phyloP scores from a whole-genome alignment of 2,888 invertebrate species.

The Drosophila pegasa region DNA sequence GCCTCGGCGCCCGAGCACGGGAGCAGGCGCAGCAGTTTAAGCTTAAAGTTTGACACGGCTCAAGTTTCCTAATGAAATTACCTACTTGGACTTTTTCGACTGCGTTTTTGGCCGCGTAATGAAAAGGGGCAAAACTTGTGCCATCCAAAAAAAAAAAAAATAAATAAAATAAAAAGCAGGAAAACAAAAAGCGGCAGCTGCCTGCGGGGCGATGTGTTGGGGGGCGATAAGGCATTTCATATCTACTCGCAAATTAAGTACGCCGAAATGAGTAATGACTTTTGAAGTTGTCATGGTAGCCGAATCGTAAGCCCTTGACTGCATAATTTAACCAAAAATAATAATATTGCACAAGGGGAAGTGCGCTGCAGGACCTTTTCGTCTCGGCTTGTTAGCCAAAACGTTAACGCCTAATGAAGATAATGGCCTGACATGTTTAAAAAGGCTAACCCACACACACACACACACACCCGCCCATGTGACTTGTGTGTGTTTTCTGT shows the following conservation, averaged over 20 bases:
- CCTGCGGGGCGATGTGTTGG: slow-evolving; percentile 2
- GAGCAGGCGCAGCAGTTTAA: slow-evolving; percentile 49
- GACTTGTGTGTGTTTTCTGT: slow-evolving; percentile 41
- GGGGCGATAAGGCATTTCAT: slow-evolving; percentile 67
- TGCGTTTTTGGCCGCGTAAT: slow-evolving; percentile 45
- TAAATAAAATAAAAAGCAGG: neutral
- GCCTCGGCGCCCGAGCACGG: slow-evolving; percentile 13
- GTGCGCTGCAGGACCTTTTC: slow-evolving; percentile 33
- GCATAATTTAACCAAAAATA: slow-evolving; percentile 47
- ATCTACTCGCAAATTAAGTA: slow-evolving; percentile 75
- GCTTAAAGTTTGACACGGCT: slow-evolving; percentile 80
- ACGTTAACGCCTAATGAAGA: slow-evolving; percentile 76
- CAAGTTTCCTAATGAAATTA: slow-evolving; percentile 82
- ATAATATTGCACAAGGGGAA: slow-evolving; percentile 30
- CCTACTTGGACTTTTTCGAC: slow-evolving; percentile 66
- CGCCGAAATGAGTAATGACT: slow-evolving; percentile 80
- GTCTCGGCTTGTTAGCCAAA: slow-evolving; percentile 28
- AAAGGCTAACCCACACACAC: slow-evolving; percentile 35
- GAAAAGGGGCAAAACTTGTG: slow-evolving; percentile 67
- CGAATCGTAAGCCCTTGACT: slow-evolving; percentile 50
- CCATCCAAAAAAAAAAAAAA: slow-evolving; percentile 20
- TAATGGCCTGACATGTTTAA: slow-evolving; percentile 72
- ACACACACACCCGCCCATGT: neutral
- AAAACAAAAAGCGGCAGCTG: slow-evolving; percentile 8
- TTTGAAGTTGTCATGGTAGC: slow-evolving; percentile 71